phyloP scores from a whole-genome alignment of 1,140 invertebrate species.

The Melanaphis sacchari region DNA sequence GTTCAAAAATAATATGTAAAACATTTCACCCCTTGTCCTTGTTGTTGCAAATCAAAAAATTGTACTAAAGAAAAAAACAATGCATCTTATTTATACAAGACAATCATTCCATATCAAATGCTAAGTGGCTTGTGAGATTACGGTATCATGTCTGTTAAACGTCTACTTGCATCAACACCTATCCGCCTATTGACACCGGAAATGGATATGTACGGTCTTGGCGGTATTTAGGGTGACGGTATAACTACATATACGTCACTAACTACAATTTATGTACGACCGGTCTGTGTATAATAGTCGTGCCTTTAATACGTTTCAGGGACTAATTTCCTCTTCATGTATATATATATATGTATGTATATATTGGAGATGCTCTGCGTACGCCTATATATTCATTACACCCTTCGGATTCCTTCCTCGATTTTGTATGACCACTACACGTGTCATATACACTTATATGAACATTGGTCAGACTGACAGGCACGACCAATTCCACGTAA shows the following conservation, averaged over 20 bases:
- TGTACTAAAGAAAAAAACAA: background rate
- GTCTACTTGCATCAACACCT: background rate
- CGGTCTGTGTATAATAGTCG: background rate
- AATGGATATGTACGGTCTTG: background rate
- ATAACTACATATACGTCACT: background rate
- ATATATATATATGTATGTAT: background rate
- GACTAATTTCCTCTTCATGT: conserved; percentile 23
- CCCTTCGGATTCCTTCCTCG: background rate
- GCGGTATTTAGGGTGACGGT: background rate
- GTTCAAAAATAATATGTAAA: background rate
- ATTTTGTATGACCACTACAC: background rate
- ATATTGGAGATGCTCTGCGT: background rate
- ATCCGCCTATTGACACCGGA: background rate
- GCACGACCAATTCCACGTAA: conserved; percentile 9
- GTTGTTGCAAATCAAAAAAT: background rate
- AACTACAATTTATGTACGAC: conserved; percentile 27
- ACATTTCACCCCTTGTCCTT: background rate
- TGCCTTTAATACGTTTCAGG: conserved; percentile 8
- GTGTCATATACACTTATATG: too few species aligned
- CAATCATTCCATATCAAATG: background rate
- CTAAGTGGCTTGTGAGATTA: background rate
- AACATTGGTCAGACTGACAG: background rate
- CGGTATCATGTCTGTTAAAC: background rate
- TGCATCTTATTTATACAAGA: background rate
- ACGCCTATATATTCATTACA: background rate